phyloP scores from a whole-genome alignment of 1,140 invertebrate species.

The Scylla paramamosain region DNA sequence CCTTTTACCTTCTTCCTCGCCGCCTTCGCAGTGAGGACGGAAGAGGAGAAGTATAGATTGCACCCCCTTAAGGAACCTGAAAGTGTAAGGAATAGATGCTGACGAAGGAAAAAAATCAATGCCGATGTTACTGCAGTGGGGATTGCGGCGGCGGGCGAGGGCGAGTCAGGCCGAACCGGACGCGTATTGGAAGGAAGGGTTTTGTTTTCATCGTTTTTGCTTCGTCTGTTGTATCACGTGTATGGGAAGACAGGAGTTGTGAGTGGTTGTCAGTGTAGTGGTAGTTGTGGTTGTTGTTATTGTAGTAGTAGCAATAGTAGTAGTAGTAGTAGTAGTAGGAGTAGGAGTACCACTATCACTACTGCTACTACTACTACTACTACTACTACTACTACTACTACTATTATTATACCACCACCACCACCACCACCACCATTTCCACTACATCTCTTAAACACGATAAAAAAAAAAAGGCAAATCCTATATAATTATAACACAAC shows the following conservation, averaged over 20 bases:
- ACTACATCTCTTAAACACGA: no score
- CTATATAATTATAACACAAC: background rate
- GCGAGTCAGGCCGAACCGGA: background rate
- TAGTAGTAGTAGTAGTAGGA: no score
- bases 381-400: background rate
- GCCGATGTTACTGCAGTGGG: background rate
- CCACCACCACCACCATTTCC: no score
- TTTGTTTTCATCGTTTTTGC: no score
- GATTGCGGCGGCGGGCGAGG: background rate
- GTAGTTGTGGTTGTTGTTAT: no score
- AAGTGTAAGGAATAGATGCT: constrained; percentile 21
- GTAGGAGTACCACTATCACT: background rate
- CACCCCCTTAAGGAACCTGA: background rate
- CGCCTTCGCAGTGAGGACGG: background rate
- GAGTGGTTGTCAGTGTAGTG: no score
- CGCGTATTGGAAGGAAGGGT: background rate
- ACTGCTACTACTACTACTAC: background rate
- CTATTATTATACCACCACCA: background rate
- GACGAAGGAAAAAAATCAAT: constrained; percentile 9
- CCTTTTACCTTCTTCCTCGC: background rate
- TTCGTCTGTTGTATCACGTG: no score
- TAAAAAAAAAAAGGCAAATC: no score
- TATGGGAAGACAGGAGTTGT: no score
- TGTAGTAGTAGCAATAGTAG: no score
- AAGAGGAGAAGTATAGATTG: background rate